These are phyloP conservation scores for Taurulus bubalis DNA, from an alignment of 2,113 vertebrate species.

Conservation along the genomic window DNA sequence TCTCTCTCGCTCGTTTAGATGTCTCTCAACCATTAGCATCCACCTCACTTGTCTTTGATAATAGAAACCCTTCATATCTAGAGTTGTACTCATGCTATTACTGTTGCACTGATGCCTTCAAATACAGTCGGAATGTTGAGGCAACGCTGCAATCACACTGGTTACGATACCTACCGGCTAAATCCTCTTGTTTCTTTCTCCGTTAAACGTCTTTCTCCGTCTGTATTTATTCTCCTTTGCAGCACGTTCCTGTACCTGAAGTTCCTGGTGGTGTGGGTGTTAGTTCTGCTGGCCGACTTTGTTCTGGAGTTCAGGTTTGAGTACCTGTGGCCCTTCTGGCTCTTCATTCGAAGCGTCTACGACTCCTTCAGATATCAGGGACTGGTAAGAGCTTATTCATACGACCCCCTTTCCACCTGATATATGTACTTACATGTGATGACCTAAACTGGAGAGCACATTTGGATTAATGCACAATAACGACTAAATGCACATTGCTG, in stretches of 20 bases:
- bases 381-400: slow-evolving; percentile 84
- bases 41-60: background rate
- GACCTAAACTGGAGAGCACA: background rate
- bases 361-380: slow-evolving; percentile 99
- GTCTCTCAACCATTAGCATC: background rate
- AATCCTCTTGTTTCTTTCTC: slow-evolving; percentile 13
- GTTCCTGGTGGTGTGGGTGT: slow-evolving; percentile 97
- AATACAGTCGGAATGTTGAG: background rate
- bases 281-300: slow-evolving; percentile 97
- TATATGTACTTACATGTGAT: background rate
- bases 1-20: background rate
- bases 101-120: background rate
- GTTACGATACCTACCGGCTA: background rate
- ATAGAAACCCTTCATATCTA: background rate
- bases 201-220: background rate
- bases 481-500: background rate
- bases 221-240: slow-evolving; percentile 16
- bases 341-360: slow-evolving; percentile 98
- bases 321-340: slow-evolving; percentile 99
- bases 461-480: background rate
- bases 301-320: slow-evolving; percentile 99
- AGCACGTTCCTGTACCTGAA: slow-evolving; percentile 99
- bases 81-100: background rate
- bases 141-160: background rate
- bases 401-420: too few species aligned